Evolutionary conservation across 1,140 invertebrate genomes (phyloP).

Genomic region (Anastatus disparis): DNA sequence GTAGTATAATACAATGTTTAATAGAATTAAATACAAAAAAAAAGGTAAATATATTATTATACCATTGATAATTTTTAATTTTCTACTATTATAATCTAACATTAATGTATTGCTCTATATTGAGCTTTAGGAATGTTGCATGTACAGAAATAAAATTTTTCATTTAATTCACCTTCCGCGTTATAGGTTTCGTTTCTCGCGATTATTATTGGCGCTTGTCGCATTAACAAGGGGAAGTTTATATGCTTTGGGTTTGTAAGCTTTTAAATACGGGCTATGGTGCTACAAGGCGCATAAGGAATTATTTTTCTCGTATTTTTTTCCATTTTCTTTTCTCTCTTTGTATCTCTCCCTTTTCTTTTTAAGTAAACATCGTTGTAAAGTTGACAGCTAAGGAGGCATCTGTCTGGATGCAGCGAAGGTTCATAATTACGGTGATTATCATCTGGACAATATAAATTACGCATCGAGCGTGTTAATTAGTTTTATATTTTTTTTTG

Average conservation of each 20-base stretch:
- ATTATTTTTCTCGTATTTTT: not conserved
- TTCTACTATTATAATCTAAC: too few species aligned
- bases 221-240: slow-evolving; percentile 32
- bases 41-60: too few species aligned
- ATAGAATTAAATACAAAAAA: too few species aligned
- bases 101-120: too few species aligned
- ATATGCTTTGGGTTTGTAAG: not conserved
- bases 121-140: too few species aligned
- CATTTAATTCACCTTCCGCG: not conserved
- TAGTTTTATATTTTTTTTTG: slow-evolving; percentile 26
- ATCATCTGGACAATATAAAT: slow-evolving; percentile 32
- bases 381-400: not conserved
- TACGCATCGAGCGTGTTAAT: slow-evolving; percentile 25
- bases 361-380: not conserved
- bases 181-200: slow-evolving; percentile 21
- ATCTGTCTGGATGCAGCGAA: not conserved
- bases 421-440: slow-evolving; percentile 15
- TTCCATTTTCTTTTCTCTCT: slow-evolving; percentile 6
- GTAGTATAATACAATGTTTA: too few species aligned
- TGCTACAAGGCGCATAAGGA: too few species aligned
- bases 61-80: too few species aligned
- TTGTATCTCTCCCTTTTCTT: too few species aligned
- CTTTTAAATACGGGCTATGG: slow-evolving; percentile 5
- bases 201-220: slow-evolving; percentile 31
- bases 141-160: too few species aligned